Conservation (phyloP, 2,888 invertebrate species). For the Bibio marci region DNA sequence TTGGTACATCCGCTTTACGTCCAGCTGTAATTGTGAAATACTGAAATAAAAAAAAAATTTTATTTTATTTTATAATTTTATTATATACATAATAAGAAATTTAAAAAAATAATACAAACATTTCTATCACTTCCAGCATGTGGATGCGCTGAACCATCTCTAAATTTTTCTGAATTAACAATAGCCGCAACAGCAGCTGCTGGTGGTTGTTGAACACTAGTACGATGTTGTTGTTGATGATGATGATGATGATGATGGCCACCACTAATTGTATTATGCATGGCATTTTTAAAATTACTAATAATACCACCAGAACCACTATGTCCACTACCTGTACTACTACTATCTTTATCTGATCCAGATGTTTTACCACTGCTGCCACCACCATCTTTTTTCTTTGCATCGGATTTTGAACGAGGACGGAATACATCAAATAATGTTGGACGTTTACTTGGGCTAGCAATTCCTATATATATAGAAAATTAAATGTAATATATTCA, state of each 20-base stretch:
- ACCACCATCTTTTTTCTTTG: conserved; percentile 25
- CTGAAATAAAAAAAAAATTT: conserved; percentile 21
- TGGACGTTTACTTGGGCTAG: conserved; percentile 52
- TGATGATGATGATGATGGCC: conserved; percentile 1
- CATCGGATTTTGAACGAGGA: conserved; percentile 60
- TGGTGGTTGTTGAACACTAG: no score
- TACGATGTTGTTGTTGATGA: conserved; percentile 1
- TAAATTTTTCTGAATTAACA: conserved; percentile 26
- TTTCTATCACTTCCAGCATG: conserved; percentile 40
- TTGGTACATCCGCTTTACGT: conserved; percentile 39
- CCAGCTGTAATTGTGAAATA: conserved; percentile 54
- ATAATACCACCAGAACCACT: conserved; percentile 37
- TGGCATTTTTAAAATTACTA: conserved; percentile 69
- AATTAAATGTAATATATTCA: neutral
- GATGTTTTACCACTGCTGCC: conserved; percentile 8
- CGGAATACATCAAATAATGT: conserved; percentile 68
- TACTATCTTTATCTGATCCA: conserved; percentile 17
- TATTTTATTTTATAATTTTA: no score
- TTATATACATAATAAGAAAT: no score
- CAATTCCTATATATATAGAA: conserved; percentile 31
- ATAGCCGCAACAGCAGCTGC: conserved; percentile 13
- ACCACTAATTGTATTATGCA: conserved; percentile 35
- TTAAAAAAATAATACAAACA: conserved; percentile 1
- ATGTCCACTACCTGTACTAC: conserved; percentile 19
- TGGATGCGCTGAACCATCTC: conserved; percentile 55